These are phyloP conservation scores for Zaprionus kolodkinae DNA, from an alignment of 1,140 invertebrate genomes.

Conservation along the genomic window DNA sequence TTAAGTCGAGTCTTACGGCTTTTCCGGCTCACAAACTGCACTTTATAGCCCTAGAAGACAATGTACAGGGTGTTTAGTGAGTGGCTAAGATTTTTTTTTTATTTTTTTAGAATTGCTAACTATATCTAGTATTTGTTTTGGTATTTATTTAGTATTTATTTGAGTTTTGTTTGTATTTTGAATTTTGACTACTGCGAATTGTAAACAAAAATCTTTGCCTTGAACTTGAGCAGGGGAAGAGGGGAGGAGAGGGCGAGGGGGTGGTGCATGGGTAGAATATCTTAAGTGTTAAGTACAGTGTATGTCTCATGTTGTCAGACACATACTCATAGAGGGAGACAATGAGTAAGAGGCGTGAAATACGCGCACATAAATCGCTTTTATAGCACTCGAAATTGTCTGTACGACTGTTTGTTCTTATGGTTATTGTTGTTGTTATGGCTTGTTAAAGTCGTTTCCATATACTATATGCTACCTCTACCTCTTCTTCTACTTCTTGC, in stretches of 20 bases:
- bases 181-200: slow-evolving; percentile 31
- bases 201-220: slow-evolving; percentile 49
- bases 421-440: slow-evolving; percentile 33
- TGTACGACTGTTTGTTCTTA: slow-evolving; percentile 36
- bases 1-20: background rate
- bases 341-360: slow-evolving; percentile 59
- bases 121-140: slow-evolving; percentile 16
- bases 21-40: background rate
- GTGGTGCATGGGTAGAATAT: background rate
- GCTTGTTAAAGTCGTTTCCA: slow-evolving; percentile 7
- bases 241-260: no score
- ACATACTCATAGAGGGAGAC: background rate
- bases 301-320: slow-evolving; percentile 14
- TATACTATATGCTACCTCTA: slow-evolving; percentile 5
- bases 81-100: background rate
- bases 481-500: slow-evolving; percentile 20
- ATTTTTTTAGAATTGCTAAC: no score
- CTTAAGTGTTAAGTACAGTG: slow-evolving; percentile 23
- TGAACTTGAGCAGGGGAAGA: slow-evolving; percentile 30
- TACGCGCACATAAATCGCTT: slow-evolving; percentile 67
- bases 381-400: slow-evolving; percentile 65
- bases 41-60: background rate
- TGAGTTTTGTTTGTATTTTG: background rate
- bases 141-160: no score
- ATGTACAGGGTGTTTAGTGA: background rate